A percentile compares a stretch with the other conserved stretches of the same genome.
phyloP scores from a whole-genome alignment of 2,113 vertebrate species.

The Chauna torquata region DNA sequence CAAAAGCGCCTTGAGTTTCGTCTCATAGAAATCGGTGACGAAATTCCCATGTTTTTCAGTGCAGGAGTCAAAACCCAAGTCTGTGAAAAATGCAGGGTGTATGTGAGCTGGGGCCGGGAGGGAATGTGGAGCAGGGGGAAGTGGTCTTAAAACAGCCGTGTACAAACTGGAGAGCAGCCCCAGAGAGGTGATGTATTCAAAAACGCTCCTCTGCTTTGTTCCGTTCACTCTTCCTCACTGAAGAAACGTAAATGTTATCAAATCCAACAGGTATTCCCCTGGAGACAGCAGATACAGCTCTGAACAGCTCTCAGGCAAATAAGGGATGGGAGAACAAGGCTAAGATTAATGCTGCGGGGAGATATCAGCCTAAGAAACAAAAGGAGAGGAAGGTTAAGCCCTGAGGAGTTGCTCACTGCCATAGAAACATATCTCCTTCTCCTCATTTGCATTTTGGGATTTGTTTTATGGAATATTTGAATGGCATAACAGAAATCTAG shows the following conservation, averaged over 20 bases:
- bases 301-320: not conserved
- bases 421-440: not conserved
- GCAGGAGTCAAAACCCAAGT: not conserved
- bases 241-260: not conserved
- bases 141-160: fast-evolving
- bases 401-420: not conserved
- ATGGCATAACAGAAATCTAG: not conserved
- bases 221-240: not conserved
- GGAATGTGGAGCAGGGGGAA: not conserved
- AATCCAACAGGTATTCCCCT: not conserved
- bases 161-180: not conserved
- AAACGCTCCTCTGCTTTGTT: not conserved
- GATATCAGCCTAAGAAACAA: not conserved
- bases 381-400: not conserved
- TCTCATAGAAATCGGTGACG: not conserved
- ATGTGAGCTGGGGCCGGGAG: fast-evolving
- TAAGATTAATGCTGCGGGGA: not conserved
- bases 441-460: not conserved
- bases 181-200: not conserved
- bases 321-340: not conserved
- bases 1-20: not conserved
- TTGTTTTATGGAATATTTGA: not conserved
- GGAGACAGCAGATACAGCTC: not conserved
- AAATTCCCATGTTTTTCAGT: not conserved
- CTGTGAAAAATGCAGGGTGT: fast-evolving